Evolutionary conservation across 2,888 invertebrate genomes (phyloP), one percentile per base, ranked within the genome.

Genomic region (Zygaena filipendulae): DNA sequence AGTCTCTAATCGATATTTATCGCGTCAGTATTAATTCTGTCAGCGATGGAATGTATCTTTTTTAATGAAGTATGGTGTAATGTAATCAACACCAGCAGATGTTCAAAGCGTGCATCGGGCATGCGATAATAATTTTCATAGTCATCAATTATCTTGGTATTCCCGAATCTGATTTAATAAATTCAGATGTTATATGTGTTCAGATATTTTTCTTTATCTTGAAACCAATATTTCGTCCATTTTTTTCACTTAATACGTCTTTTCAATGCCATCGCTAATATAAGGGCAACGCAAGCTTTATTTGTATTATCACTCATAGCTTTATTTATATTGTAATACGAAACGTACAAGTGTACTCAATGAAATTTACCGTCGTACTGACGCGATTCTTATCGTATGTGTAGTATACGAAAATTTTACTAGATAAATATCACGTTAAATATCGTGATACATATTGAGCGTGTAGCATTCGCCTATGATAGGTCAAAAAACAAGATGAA

Each of bases 61-160:
- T 3, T 21, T 21, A 21, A 21, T 23, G 2, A 23, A 23, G 23
- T 3, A 12, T n/a, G n/a, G n/a, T n/a, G n/a, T 23, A 11, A 21
- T 21, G 25, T 31, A 14, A 22, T 9, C 20, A 27, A 23, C 11
- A 8, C 7, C 2, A 31, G 25, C n/a, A 22, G 20, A 18, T 31
- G 3, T 20, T 31, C 31, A 23, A 31, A 31, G 20, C 18, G 23
- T n/a, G 22, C 21, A 25, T 28, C 32, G 16, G 25, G 21, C 33
- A 33, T 25, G 11, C 29, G 29, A 33, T 30, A 33, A 29, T 33
- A 33, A 27, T 33, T 33, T 27, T 33, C 26, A 30, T 33, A 33
- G 22, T 30, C 29, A 22, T 33, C 33, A 24, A 33, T 33, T 29
- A n/a, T 33, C 29, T 20, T 21, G 11, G 22, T 30, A 22, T 21